A percentile compares a stretch with the other conserved stretches of the same genome.
Conservation (phyloP, 2,888 invertebrate species). For the Dynastes tityus region DNA sequence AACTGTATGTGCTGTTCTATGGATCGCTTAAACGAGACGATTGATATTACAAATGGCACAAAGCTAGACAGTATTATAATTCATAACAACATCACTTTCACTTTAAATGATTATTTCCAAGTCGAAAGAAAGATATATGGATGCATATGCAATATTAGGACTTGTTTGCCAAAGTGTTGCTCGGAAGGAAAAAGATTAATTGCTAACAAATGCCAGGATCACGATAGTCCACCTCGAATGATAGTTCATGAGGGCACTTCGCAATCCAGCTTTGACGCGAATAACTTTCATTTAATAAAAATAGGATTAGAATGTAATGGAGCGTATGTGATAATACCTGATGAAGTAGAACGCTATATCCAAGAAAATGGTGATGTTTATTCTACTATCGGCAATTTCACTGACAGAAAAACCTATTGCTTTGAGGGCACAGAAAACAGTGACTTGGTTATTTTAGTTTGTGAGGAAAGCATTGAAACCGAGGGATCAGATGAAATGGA, state of each 20-base stretch:
- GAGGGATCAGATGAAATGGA: not conserved
- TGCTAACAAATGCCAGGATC: not conserved
- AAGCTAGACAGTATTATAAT: not conserved
- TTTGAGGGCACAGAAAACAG: not conserved
- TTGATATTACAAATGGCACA: conserved; percentile 29
- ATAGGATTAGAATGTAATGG: not conserved
- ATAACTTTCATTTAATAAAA: conserved; percentile 17
- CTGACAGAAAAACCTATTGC: conserved; percentile 10
- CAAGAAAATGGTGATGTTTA: conserved; percentile 27
- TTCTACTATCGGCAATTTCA: not conserved
- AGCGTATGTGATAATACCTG: not conserved
- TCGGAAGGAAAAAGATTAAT: conserved; percentile 17
- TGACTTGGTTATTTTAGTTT: not conserved
- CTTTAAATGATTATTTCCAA: conserved; percentile 21
- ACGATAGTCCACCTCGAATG: not conserved
- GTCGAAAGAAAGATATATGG: conserved; percentile 25
- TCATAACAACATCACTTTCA: conserved; percentile 19
- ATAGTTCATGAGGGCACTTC: not conserved
- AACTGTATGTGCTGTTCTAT: conserved; percentile 6
- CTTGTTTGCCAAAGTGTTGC: conserved; percentile 41
- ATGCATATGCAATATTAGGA: conserved; percentile 36
- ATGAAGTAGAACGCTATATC: not conserved
- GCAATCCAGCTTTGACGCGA: not conserved
- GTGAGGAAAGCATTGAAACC: not conserved
- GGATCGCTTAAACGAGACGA: not conserved